Evolutionary conservation across 2,113 vertebrate species (phyloP).

Genomic region (Cololabis saira): DNA sequence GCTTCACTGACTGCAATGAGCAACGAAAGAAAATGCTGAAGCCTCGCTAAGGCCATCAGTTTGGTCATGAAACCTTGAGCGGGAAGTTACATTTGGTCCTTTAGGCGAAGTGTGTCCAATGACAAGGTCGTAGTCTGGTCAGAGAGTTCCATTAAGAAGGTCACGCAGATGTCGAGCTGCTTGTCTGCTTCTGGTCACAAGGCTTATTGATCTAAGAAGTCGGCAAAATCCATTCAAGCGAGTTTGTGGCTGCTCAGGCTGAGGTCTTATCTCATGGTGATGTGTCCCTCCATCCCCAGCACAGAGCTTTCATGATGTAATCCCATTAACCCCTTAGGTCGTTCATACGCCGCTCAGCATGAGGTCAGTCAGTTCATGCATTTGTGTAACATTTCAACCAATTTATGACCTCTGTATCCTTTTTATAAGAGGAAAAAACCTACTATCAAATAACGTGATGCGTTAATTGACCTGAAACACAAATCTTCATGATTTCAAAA

Average conservation of each 20-base stretch:
- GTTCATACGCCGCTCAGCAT: not conserved
- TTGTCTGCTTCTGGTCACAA: conserved; percentile 24
- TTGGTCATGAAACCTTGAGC: conserved; percentile 35
- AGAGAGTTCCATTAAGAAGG: conserved; percentile 50
- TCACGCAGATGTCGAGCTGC: conserved; percentile 44
- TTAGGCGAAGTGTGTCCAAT: conserved; percentile 33
- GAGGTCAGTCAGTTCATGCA: not conserved
- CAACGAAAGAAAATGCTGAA: not conserved
- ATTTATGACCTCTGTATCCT: not conserved
- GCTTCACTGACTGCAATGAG: not conserved
- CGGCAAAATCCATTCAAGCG: conserved; percentile 36
- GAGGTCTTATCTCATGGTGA: conserved; percentile 22
- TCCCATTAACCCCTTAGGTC: not conserved
- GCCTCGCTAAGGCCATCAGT: conserved; percentile 22
- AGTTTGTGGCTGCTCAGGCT: conserved; percentile 2
- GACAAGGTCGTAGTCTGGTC: conserved; percentile 41
- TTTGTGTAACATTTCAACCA: not conserved
- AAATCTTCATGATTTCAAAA: no score
- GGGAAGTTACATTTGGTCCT: conserved; percentile 41
- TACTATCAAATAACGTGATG: no score
- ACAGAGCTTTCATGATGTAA: conserved; percentile 28
- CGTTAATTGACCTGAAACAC: no score
- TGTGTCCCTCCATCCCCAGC: conserved; percentile 7
- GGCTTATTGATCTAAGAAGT: conserved; percentile 34
- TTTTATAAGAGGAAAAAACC: not conserved